phyloP scores from a whole-genome alignment of 2,113 vertebrate species.

The Puma concolor region DNA sequence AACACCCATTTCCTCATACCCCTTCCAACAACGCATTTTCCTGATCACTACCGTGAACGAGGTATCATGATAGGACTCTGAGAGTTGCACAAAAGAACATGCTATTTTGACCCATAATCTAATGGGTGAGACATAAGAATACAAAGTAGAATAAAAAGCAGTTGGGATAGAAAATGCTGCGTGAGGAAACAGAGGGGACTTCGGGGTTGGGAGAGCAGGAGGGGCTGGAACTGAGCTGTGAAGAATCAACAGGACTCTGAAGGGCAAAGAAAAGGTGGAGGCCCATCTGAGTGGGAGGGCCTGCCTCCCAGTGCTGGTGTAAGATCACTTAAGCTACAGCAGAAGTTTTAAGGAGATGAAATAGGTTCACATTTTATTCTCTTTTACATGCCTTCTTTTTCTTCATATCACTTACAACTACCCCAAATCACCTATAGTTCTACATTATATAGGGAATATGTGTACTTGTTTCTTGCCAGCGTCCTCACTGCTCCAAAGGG shows the following conservation, averaged over 20 bases:
- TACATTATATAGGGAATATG: too few species aligned
- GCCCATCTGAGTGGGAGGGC: too few species aligned
- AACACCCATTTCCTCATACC: neutral
- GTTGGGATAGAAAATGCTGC: neutral
- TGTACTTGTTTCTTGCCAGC: neutral
- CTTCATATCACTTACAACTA: neutral
- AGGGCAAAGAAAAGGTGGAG: neutral
- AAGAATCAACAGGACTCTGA: neutral
- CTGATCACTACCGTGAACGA: neutral
- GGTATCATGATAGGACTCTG: neutral
- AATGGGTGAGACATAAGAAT: neutral
- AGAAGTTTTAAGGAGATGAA: neutral
- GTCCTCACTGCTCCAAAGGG: neutral
- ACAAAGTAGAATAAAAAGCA: neutral
- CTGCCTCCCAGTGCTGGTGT: accelerated
- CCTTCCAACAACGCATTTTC: neutral
- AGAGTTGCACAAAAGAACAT: neutral
- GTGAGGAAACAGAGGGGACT: neutral
- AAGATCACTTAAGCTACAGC: neutral
- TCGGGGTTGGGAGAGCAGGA: neutral
- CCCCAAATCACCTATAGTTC: neutral
- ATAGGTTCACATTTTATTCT: neutral
- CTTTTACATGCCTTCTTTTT: neutral
- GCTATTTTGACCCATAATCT: neutral
- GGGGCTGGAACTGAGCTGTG: neutral